Evolutionary conservation across 2,113 vertebrate species (phyloP), one percentile per base, ranked within the genome.

Genomic region (Pogona vitticeps): DNA sequence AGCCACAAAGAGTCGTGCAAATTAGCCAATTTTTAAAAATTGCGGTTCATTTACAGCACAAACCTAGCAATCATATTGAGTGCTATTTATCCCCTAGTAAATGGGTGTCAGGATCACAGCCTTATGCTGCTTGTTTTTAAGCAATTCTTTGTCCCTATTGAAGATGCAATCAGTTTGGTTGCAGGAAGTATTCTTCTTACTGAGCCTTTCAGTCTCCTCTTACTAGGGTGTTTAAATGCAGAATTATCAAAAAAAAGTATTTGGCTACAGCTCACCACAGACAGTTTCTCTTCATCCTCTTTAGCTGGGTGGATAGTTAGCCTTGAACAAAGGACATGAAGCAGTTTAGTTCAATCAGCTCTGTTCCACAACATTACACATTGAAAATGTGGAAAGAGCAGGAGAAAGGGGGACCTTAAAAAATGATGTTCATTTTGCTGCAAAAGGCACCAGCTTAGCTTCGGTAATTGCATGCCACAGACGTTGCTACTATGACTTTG

Each of bases 311-410:
- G 63, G 38, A 38, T 81, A 67, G 80, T 81, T 81, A 28, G 61
- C 63, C 80, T 81, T 67, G 63, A 81, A 81, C 80, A 81, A 81
- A 81, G 59, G 80, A 67, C 80, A 81, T 67, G 40, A 65, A 81
- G 67, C 80, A 81, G 26, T 81, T 81, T 81, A 67, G 79, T 28
- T 81, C 80, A 31, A 31, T 67, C 38, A 65, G 80, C 26, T 68
- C 28, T 81, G 80, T 81, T 81, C 38, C n/a, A 40, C 38, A 46
- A 38, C 38, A 81, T 28, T 17, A 4, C 61, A 67, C 61, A 81
- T 38, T 68, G 26, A 81, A 63, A 67, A 81, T 26, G 31, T 67
- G 40, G 63, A 46, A 42, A 46, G 38, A 80, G 78, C 23, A 14
- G 28, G 36, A 80, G 78, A 80, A 80, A 80, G 28, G 26, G 2